Evolutionary conservation across 2,797 vertebrate genomes (phyloP).

Genomic region (Anisognathus igniventris): DNA sequence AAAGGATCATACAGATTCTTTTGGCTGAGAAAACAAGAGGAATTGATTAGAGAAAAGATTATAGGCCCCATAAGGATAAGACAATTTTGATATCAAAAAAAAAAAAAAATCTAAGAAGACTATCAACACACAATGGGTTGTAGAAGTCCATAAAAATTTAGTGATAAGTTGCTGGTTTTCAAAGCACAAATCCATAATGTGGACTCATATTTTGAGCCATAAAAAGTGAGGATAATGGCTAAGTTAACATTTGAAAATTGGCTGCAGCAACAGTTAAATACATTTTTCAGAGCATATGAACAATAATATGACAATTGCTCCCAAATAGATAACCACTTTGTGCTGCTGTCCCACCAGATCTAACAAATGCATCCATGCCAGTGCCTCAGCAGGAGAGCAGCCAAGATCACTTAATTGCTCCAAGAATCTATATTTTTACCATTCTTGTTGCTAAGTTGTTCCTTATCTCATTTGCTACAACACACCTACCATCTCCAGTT

Average conservation of each 20-base stretch:
- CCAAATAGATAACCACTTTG: not conserved
- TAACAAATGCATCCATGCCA: not conserved
- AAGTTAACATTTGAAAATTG: conserved; percentile 42
- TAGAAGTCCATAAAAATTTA: not conserved
- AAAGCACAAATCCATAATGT: conserved; percentile 17
- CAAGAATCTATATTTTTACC: not conserved
- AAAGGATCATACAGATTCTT: not conserved
- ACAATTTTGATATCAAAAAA: not conserved
- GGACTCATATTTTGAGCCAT: not conserved
- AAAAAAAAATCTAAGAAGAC: not conserved
- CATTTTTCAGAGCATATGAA: conserved; percentile 27
- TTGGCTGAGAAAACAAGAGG: not conserved
- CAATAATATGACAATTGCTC: conserved; percentile 10
- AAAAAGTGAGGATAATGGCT: conserved; percentile 27
- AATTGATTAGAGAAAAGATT: not conserved
- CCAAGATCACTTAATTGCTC: not conserved
- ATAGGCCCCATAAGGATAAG: not conserved
- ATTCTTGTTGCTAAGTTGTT: not conserved
- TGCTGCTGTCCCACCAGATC: conserved; percentile 19
- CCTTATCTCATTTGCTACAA: not conserved
- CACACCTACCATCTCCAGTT: not conserved
- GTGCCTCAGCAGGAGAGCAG: not conserved
- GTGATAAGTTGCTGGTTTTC: not conserved
- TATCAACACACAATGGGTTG: not conserved
- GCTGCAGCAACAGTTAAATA: not conserved